Base-by-base conservation (phyloP, 2,113 vertebrate genomes). In the Atractosteus spatula region DNA sequence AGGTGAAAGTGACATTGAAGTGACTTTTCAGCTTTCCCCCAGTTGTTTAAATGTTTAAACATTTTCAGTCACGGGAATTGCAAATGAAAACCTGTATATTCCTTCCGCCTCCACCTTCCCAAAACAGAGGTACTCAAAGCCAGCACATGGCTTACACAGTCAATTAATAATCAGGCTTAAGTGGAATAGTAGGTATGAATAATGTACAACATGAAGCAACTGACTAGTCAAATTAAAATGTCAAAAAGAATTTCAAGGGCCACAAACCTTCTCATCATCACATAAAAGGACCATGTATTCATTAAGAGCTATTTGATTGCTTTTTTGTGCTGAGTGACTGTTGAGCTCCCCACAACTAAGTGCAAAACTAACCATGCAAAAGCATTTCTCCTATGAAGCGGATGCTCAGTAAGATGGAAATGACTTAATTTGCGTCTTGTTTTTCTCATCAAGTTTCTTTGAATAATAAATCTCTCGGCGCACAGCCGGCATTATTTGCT, bases 21-120 rank as follows among this genome's bases (percentile, higher is more conserved):
- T 55, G 17, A 7, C 29, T 14, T 56, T 10, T 69, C 29, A 14
- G 42, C 57, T 13, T 74, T 17, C 29, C 57, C 14, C 56, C 8
- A 41, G 76, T 41, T 68, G 68, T 66, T 29, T 3, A 17, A 57
- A 69, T 61, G 74, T 81, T 72, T 66, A 51, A 8, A 8, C n/a
- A n/a, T n/a, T n/a, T n/a, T n/a, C n/a, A 42, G 51, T 8, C 69
- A n/a, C 8, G 13, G 43, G 12, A 42, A 42, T 47, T 57, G 45
- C 63, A 55, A 80, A 81, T 62, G 70, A 55, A 78, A 71, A 79
- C 73, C 69, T 78, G 62, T 77, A 72, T 66, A 56, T 76, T 3
- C 7, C 2, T 12, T 17, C 6, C 14, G n/a, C 41, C 44, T 8
- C 17, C 4, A 47, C 41, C 68, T 7, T 62, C 56, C 41, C 8